Base-by-base conservation (phyloP, 2,797 vertebrate species). In the Sparidentex hasta region DNA sequence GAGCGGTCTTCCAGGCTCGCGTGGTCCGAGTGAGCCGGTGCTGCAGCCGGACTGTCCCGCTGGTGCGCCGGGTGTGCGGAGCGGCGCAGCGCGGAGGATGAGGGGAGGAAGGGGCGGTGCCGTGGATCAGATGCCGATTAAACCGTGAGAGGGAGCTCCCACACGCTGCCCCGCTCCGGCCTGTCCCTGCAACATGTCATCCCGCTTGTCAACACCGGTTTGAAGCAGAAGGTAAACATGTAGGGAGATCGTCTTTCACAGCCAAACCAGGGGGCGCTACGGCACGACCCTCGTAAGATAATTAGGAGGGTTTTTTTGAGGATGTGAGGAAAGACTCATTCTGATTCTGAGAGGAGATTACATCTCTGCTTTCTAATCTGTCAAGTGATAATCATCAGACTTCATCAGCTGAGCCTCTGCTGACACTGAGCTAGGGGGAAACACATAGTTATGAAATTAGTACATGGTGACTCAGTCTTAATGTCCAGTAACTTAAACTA, bases 41-140 rank as follows among this genome's bases (percentile, higher is more conserved):
- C 55, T 27, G 76, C 82, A 50, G 79, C 81, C 81, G 90, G 65
- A 88, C 90, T 83, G 90, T 75, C 72, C 77, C 75, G 84, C 82
- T 87, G 79, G 71, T 59, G 90, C 78, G 78, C 63, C 48, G 54
- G 77, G 65, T 83, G 73, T 71, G 89, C 4, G 75, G 73, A 74
- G 89, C 82, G 76, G 80, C 41, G 83, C 65, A 16, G 88, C 76
- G 76, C 73, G 79, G 80, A 72, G 78, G 78, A 61, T 9, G 75
- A 44, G 84, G 79, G 7, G 23, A 25, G 14, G 68, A 71, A 59
- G 90, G 89, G 90, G 88, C 80, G 90, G 87, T 27, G 78, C 21
- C 29, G 43, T 25, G 51, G 52, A 59, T 48, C 72, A 21, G 56
- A 81, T 46, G 62, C 56, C 69, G 66, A 2, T 13, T 54, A 73